Base-by-base conservation (phyloP, 2,797 vertebrate genomes). In the Schizothorax lantsangensis region DNA sequence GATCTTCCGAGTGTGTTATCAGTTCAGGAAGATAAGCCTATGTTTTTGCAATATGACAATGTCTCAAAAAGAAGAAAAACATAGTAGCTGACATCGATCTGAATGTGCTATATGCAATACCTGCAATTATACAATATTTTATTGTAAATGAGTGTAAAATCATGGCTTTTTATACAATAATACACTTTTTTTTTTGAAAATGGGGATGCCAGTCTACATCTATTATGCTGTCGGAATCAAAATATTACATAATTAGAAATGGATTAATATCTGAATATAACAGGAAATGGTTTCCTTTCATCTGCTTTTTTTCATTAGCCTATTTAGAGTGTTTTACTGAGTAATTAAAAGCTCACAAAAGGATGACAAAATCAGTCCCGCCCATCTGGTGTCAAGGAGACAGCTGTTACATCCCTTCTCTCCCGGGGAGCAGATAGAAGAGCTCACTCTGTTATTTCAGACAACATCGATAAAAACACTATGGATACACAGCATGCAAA, bases 331-430 rank as follows among this genome's bases (percentile, higher is more conserved):
- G 47, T 79, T 89, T 62, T 77, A 79, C 87, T 45, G 74, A 54
- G 77, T 78, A 77, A 72, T 91, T 89, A 89, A 88, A 82, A 66
- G 45, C 82, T 86, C 84, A 87, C 88, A 89, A 90, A 88, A 75
- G 64, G 84, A 88, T 47, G 74, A 52, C 72, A 26, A 91, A 93
- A 93, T 93, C 91, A 91, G 90, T 92, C 80, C 78, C 81, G 83
- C 87, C 86, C 85, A 85, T 88, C 88, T 88, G 66, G 85, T 81
- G 77, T 88, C 74, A 86, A 71, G 68, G 86, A 84, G 89, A 91
- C 89, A 90, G 87, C 83, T 87, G 88, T 87, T 86, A 23, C 23
- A 79, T 86, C 33, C 80, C 57, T 73, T 74, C 77, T 64, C 86
- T 79, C 57, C 80, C 45, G 86, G 81, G 57, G 79, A 89, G 84